Conservation (phyloP, 2,797 vertebrate genomes). For the Schizopygopsis malacanthus region DNA sequence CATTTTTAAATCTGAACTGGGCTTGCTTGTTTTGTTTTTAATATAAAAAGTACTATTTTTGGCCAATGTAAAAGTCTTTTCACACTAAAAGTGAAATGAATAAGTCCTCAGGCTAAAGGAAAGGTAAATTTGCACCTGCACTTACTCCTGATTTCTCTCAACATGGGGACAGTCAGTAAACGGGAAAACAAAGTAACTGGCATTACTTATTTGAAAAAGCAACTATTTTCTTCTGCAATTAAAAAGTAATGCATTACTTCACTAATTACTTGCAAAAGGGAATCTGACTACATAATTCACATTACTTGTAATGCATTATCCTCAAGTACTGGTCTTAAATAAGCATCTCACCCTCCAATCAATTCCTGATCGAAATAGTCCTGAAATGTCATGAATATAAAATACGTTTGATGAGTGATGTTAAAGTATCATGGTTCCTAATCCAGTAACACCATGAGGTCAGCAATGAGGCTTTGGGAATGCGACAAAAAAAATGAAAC, state of each 20-base stretch:
- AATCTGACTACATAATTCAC: neutral
- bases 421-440: neutral
- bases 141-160: no score
- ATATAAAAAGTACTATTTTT: neutral
- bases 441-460: no score
- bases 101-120: neutral
- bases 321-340: no score
- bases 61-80: neutral
- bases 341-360: neutral
- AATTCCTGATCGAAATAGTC: neutral
- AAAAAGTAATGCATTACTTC: neutral
- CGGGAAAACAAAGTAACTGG: neutral
- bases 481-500: constrained; percentile 50
- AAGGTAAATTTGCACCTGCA: neutral
- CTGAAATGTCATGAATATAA: neutral
- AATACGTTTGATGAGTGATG: neutral
- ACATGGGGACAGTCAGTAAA: neutral
- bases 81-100: neutral
- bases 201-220: neutral
- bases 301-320: no score
- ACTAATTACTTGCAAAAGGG: neutral
- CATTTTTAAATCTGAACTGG: neutral
- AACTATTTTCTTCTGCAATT: neutral
- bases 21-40: neutral
- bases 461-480: neutral